Base-by-base conservation (phyloP, 2,888 invertebrate genomes). In the Tenthredo livida region DNA sequence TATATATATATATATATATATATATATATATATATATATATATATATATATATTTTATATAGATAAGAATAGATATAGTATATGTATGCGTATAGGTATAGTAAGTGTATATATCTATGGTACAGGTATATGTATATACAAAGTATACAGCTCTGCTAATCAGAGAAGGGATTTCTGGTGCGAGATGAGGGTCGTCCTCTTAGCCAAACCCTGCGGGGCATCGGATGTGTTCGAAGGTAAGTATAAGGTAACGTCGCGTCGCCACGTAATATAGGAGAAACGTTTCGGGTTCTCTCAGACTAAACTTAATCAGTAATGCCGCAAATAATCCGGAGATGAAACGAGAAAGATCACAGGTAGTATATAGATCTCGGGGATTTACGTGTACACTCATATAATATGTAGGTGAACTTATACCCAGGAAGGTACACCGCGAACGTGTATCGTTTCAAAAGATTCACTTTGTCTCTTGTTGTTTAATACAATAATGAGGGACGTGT, bases 51-150 rank as follows among this genome's bases (percentile, higher is more conserved):
- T 88, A 89, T 86, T 47, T 15, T 47, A 47, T 47, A 15, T 47
- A 89, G 87, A 29, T 50, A 77, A 50, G 77, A 50, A 77, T 50
- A 77, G 50, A 54, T 77, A 21, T 47, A 86, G 87, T 86, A 87
- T 33, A 15, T 21, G 87, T 88, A 89, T 86, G 88, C 90, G 85
- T 88, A 86, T 85, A 37, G 37, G 37, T 37, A 70, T 86, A 85
- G 84, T 86, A 86, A 88, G 65, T 85, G 67, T 85, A 58, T 73
- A 73, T 88, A 72, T 85, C 72, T 86, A 87, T 87, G 87, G 87
- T 89, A 89, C 87, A 89, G 87, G 86, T 90, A 54, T 77, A 72
- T 86, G 15, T 80, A 90, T 89, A 87, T 90, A 90, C 90, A 90
- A 89, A 89, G 90, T 90, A 88, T 90, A 90, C 90, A 90, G 87